phyloP scores from a whole-genome alignment of 2,797 vertebrate genomes.

The Molothrus ater region DNA sequence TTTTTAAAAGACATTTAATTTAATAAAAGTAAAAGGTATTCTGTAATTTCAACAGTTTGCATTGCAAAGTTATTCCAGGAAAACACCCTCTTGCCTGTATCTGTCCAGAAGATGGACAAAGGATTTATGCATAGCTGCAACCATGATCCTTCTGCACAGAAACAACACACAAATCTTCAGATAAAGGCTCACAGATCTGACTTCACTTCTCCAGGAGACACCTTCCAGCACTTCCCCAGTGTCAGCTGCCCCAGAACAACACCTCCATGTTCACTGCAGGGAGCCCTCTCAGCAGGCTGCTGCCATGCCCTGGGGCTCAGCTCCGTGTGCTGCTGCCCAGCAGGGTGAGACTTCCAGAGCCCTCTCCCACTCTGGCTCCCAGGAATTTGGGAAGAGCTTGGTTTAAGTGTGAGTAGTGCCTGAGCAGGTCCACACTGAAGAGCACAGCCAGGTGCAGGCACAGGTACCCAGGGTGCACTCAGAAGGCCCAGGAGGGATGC shows the following conservation, averaged over 20 bases:
- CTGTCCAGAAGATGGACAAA: background rate
- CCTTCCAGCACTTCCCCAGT: background rate
- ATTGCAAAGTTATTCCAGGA: background rate
- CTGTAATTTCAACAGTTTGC: background rate
- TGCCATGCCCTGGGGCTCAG: background rate
- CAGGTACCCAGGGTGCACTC: background rate
- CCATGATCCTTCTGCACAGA: background rate
- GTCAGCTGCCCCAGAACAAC: background rate
- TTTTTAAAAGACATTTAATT: background rate
- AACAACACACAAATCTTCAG: background rate
- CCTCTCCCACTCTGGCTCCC: accelerated
- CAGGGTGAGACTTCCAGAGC: accelerated
- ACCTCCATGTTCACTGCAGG: background rate
- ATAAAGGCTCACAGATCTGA: background rate
- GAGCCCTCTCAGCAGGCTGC: background rate
- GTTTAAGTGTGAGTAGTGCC: background rate
- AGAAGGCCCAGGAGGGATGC: background rate
- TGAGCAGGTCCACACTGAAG: background rate
- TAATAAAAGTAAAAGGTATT: background rate
- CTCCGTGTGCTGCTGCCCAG: background rate
- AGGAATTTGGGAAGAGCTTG: background rate
- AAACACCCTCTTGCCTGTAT: background rate
- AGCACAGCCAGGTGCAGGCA: background rate
- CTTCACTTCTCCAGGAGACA: background rate
- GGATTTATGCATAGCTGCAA: background rate